phyloP scores from a whole-genome alignment of 2,113 vertebrate genomes.

The Passer montanus region DNA sequence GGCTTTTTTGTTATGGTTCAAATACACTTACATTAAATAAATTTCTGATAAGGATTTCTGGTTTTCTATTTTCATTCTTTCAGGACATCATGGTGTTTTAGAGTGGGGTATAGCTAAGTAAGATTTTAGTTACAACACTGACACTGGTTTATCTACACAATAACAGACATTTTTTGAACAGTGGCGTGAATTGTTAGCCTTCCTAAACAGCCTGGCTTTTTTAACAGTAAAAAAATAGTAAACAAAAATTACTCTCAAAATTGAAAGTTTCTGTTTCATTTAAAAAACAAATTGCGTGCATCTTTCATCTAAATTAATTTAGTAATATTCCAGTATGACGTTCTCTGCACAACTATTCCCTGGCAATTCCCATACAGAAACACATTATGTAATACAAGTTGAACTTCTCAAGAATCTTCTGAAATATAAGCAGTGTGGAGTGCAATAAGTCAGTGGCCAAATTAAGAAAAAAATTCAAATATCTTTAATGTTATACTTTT shows the following conservation, averaged over 20 bases:
- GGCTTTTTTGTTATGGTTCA: neutral
- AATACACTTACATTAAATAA: neutral
- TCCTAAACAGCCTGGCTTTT: neutral
- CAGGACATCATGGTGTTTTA: neutral
- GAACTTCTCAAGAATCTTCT: neutral
- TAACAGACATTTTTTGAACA: neutral
- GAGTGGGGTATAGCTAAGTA: neutral
- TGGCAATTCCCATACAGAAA: neutral
- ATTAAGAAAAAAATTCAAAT: neutral
- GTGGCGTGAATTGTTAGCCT: neutral
- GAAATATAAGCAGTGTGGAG: neutral
- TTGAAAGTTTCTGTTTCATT: neutral
- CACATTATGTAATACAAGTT: neutral
- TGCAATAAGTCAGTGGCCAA: neutral
- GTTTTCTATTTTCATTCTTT: neutral
- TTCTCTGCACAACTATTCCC: neutral
- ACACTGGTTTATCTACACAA: neutral
- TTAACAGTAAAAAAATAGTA: no score
- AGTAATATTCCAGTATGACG: neutral
- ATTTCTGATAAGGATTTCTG: neutral
- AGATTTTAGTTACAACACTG: neutral
- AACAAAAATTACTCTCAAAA: neutral
- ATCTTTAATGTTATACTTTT: neutral
- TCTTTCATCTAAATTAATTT: neutral
- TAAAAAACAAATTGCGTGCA: neutral